Base-by-base conservation (phyloP, 2,888 invertebrate genomes). In the Athalia rosae region DNA sequence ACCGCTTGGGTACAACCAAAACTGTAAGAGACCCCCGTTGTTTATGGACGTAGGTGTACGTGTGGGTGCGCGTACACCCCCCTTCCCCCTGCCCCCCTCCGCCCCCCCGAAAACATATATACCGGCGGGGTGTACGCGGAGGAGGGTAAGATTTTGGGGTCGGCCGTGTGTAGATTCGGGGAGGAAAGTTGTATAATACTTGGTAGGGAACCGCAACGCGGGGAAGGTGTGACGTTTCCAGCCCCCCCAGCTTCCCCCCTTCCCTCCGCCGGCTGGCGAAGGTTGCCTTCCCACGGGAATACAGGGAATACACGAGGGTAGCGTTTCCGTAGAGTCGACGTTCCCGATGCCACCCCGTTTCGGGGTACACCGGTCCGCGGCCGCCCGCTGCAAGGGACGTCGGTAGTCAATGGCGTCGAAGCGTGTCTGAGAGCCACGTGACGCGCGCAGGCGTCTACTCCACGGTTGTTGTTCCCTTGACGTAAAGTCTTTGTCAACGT, bases 181-280 rank as follows among this genome's bases (percentile, higher is more conserved):
- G 28, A 28, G 28, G 28, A 28, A 28, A 28, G 28, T 28, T 28
- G 58, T 58, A 58, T 58, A 43, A 43, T 47, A 64, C 45, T 47
- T 47, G 15, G 45, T 45, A 47, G 47, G 15, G 58, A 76, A 62
- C 76, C 76, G 67, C 62, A 15, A 62, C 74, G 58, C 71, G 53
- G 62, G 61, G 76, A 76, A 76, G 78, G 78, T 79, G 78, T 79
- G 73, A 76, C 78, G 74, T 71, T 79, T 64, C 67, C 50, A 77
- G 71, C 78, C 77, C 62, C 62, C 63, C 74, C 76, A 78, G 77
- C 76, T 78, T 64, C 58, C 48, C 62, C 78, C 63, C 58, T 69
- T 63, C 56, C 48, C 76, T 62, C 15, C 15, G 15, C 15, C 13
- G 6, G 13, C 11, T 3, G 53, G 9, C 56, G 71, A 58, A 71